phyloP scores from a whole-genome alignment of 1,140 invertebrate genomes.

The Mercenaria mercenaria region DNA sequence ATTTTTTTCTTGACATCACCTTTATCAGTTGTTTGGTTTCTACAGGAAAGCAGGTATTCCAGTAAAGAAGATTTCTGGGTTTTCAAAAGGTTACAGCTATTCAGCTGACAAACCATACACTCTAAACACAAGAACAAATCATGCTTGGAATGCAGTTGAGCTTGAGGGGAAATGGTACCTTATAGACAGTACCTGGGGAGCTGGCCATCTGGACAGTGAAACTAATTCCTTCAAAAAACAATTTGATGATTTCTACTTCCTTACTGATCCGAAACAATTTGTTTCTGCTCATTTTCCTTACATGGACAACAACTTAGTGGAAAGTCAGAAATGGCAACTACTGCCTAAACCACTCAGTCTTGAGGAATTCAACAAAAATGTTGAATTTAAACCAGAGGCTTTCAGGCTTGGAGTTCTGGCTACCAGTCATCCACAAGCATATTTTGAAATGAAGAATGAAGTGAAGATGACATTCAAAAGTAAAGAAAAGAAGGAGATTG shows the following conservation, averaged over 20 bases:
- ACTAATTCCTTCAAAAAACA: slow-evolving; percentile 61
- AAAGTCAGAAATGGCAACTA: slow-evolving; percentile 68
- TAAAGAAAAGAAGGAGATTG: not conserved
- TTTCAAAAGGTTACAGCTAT: slow-evolving; percentile 98
- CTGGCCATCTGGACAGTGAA: slow-evolving; percentile 73
- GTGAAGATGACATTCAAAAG: slow-evolving; percentile 53
- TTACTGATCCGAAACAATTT: slow-evolving; percentile 87
- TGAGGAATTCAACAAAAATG: slow-evolving; percentile 39
- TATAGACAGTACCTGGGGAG: slow-evolving; percentile 86
- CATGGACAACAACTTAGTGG: slow-evolving; percentile 70
- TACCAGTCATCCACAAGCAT: slow-evolving; percentile 36
- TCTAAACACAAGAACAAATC: slow-evolving; percentile 92
- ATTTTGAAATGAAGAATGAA: slow-evolving; percentile 58
- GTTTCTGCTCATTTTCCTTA: slow-evolving; percentile 87
- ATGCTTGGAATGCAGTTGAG: slow-evolving; percentile 78
- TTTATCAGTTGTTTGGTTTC: not conserved
- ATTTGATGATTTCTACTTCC: slow-evolving; percentile 84
- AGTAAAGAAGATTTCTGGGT: slow-evolving; percentile 88
- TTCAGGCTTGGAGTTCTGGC: slow-evolving; percentile 36
- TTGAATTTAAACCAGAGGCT: slow-evolving; percentile 33
- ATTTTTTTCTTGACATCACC: no score
- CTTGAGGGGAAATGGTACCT: slow-evolving; percentile 74
- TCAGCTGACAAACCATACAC: slow-evolving; percentile 97
- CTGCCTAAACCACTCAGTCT: slow-evolving; percentile 57
- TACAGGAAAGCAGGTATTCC: slow-evolving; percentile 39